Conservation (phyloP, 53 echinoderm and acorn worm genomes). For the Mesocentrotus franciscanus region DNA sequence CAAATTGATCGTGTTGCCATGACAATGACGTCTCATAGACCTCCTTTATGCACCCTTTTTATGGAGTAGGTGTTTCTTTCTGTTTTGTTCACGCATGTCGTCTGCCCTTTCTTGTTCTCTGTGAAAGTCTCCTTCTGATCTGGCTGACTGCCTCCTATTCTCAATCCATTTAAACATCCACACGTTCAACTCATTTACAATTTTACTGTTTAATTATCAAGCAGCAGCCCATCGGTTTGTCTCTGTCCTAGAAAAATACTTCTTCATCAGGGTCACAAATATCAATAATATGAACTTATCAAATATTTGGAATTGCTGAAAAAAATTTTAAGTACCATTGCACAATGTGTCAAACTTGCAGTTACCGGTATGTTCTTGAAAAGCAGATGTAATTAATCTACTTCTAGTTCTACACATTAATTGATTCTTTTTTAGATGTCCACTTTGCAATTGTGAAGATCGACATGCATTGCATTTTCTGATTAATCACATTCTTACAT, state of each 20-base stretch:
- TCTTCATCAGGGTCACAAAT: not conserved
- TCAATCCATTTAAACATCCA: not conserved
- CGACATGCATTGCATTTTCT: no score
- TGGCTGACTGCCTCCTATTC: not conserved
- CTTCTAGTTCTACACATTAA: no score
- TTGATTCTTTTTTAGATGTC: no score
- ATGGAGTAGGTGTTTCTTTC: not conserved
- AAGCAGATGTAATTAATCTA: not conserved
- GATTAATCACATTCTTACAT: no score
- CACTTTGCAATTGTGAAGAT: no score
- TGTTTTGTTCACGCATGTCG: not conserved
- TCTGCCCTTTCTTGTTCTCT: not conserved
- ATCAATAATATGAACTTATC: not conserved
- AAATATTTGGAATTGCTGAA: not conserved
- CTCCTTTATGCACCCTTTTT: not conserved
- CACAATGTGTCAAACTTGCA: no score
- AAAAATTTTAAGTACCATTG: no score
- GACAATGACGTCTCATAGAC: not conserved
- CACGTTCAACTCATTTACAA: not conserved
- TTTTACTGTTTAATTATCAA: not conserved
- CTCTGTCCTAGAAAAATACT: not conserved
- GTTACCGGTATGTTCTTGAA: not conserved
- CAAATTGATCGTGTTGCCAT: conserved; percentile 49
- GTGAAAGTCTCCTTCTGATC: not conserved
- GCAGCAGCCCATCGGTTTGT: not conserved